A percentile compares a stretch with the other conserved stretches of the same genome.
Evolutionary conservation across 37 sponge, comb jelly and placozoan genomes (phyloP).

Genomic region (Cliona cf. orientalis): DNA sequence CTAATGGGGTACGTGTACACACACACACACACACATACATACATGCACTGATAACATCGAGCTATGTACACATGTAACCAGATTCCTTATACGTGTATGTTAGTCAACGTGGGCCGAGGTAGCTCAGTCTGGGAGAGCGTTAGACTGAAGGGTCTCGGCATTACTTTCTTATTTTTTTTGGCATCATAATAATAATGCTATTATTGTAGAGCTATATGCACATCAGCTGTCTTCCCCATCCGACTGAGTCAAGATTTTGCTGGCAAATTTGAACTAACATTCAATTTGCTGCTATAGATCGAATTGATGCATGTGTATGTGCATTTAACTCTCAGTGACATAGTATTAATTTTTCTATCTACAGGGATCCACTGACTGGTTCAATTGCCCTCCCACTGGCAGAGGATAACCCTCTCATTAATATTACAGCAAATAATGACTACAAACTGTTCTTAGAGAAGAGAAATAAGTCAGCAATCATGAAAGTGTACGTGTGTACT

Average conservation of each 20-base stretch:
- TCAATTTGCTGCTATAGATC: no score
- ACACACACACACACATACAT: no score
- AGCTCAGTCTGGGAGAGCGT: no score
- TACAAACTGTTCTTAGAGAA: constrained; percentile 14
- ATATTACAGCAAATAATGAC: constrained; percentile 26
- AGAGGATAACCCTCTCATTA: constrained; percentile 59
- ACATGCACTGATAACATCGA: neutral
- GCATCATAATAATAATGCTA: no score
- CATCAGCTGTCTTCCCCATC: no score
- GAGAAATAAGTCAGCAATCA: no score
- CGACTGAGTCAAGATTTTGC: no score
- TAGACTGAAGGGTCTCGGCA: no score
- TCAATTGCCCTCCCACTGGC: constrained; percentile 35
- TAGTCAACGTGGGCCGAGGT: constrained; percentile 9
- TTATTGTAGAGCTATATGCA: no score
- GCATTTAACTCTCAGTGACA: neutral
- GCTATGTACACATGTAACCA: neutral
- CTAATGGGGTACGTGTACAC: constrained; percentile 67
- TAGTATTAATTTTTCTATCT: neutral
- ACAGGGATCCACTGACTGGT: constrained; percentile 31
- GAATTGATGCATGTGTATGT: neutral
- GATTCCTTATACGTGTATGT: neutral
- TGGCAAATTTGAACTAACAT: no score
- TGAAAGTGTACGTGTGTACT: no score
- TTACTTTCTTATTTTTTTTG: no score